Percentiles rank a stretch among this genome's conserved stretches.
Conservation (phyloP, 2,113 vertebrate species). For the Misgurnus mizolepis region DNA sequence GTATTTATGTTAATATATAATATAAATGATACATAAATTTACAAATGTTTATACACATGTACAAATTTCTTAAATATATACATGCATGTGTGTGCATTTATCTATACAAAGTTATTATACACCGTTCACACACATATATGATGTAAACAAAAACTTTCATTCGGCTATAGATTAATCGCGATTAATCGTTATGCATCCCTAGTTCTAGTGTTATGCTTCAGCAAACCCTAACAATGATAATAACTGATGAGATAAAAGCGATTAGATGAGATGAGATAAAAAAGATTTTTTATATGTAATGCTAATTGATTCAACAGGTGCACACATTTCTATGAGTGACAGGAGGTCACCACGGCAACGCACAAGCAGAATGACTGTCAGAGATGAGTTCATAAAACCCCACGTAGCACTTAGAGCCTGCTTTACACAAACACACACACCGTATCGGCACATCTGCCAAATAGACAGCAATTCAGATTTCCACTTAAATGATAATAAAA, state of each 20-base stretch:
- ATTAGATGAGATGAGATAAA: not conserved
- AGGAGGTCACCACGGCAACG: conserved; percentile 36
- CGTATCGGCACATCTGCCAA: conserved; percentile 26
- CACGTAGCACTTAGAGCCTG: conserved; percentile 46
- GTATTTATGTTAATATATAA: too few species aligned
- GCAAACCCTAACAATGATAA: conserved; percentile 25
- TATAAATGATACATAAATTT: too few species aligned
- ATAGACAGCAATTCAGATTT: conserved; percentile 40
- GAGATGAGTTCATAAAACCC: conserved; percentile 16
- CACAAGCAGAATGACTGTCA: conserved; percentile 28
- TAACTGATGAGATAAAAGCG: conserved; percentile 20
- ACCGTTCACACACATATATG: too few species aligned
- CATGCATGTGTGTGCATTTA: too few species aligned
- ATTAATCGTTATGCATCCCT: too few species aligned
- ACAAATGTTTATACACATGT: too few species aligned
- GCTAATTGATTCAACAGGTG: conserved; percentile 38
- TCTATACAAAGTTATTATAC: too few species aligned
- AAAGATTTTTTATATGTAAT: not conserved
- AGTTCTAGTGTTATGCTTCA: not conserved
- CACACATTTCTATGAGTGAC: conserved; percentile 53
- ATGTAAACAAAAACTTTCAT: too few species aligned
- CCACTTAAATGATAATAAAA: conserved; percentile 46
- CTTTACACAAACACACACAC: conserved; percentile 25
- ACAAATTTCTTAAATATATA: too few species aligned
- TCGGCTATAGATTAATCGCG: too few species aligned